A percentile compares a stretch with the other conserved stretches of the same genome.
Conservation (phyloP, 2,113 vertebrate genomes). For the Hyla sarda region DNA sequence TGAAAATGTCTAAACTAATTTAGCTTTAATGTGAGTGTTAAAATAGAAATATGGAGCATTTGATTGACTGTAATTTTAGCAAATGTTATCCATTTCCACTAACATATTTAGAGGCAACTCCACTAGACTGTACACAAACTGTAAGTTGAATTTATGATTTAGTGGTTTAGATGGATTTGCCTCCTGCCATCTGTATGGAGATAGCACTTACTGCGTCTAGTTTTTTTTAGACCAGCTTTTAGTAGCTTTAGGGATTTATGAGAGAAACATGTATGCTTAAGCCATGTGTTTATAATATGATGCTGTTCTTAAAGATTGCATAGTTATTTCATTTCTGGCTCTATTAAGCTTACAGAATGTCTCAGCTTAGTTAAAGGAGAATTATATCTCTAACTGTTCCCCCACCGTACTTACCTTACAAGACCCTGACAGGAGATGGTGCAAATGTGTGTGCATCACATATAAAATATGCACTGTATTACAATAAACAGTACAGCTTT, state of each 20-base stretch:
- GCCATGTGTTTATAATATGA: conserved; percentile 54
- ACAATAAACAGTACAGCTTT: too few relatives aligned
- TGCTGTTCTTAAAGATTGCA: conserved; percentile 44
- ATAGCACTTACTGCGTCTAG: conserved; percentile 50
- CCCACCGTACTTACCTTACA: background rate
- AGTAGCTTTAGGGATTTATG: conserved; percentile 54
- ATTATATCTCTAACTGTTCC: background rate
- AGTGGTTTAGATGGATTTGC: conserved; percentile 51
- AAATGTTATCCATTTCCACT: background rate
- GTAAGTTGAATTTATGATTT: conserved; percentile 21
- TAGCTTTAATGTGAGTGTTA: background rate
- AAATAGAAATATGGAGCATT: background rate
- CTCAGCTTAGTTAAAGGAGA: conserved; percentile 20
- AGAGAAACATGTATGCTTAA: conserved; percentile 44
- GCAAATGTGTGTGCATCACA: background rate
- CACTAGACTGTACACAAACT: background rate
- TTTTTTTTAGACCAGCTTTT: conserved; percentile 46
- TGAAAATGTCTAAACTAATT: background rate
- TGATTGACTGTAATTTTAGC: background rate
- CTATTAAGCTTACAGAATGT: background rate
- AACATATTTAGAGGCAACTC: background rate
- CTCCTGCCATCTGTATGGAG: conserved; percentile 42
- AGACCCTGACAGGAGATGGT: background rate
- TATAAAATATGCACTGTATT: too few relatives aligned
- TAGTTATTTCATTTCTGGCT: conserved; percentile 32